These are phyloP conservation scores for Platorchestia sp. DNA, from an alignment of 1,140 invertebrate species.

Conservation along the genomic window DNA sequence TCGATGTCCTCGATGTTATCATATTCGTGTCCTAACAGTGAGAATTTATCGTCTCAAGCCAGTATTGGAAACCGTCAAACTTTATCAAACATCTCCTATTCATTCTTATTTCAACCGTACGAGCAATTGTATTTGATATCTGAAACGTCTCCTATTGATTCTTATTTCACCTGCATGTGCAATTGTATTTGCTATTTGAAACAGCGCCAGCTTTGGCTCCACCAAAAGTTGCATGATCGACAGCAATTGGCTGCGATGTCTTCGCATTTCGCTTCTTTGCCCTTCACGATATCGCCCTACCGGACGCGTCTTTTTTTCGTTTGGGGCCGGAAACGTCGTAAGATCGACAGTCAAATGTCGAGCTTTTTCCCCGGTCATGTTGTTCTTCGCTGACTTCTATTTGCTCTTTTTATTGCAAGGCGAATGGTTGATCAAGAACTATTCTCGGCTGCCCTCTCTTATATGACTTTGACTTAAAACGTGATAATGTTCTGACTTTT, in stretches of 20 bases:
- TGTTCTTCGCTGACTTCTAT: constrained; percentile 24
- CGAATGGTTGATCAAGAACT: background rate
- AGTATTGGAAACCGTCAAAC: background rate
- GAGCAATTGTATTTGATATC: background rate
- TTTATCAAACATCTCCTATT: background rate
- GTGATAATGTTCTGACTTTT: background rate
- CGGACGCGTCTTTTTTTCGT: background rate
- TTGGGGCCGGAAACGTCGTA: background rate
- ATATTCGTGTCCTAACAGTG: background rate
- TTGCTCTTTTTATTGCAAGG: background rate
- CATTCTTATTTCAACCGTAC: background rate
- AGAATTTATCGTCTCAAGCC: background rate
- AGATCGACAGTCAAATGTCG: constrained; percentile 43
- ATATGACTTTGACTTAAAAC: background rate
- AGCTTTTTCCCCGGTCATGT: constrained; percentile 18
- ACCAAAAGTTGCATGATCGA: background rate
- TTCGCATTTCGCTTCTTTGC: background rate
- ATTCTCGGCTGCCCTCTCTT: background rate
- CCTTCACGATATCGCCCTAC: constrained; percentile 10
- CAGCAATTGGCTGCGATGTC: background rate
- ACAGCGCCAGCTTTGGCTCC: background rate
- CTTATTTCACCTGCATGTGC: background rate
- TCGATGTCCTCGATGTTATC: background rate
- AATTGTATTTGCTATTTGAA: background rate
- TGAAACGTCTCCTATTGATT: background rate